Percentiles rank a stretch among this genome's conserved stretches.
phyloP scores from a whole-genome alignment of 1,140 invertebrate species.

The Habropoda laboriosa region DNA sequence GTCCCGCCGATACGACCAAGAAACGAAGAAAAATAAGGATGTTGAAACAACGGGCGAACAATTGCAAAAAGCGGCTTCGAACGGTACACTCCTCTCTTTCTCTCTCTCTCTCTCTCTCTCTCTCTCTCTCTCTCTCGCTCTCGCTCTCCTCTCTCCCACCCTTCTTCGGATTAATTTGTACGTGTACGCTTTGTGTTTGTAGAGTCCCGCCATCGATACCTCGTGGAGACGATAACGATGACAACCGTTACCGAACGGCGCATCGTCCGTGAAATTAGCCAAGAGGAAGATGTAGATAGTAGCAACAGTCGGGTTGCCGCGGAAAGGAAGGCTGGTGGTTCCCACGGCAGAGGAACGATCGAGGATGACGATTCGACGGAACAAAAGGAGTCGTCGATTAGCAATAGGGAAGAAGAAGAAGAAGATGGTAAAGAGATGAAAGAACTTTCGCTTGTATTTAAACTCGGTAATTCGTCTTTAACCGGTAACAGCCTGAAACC shows the following conservation, averaged over 20 bases:
- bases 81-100: neutral
- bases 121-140: no score
- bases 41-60: neutral
- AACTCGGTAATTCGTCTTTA: constrained; percentile 83
- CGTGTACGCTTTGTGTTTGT: no score
- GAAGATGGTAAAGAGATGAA: constrained; percentile 20
- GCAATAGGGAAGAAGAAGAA: constrained; percentile 16
- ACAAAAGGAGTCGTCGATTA: no score
- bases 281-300: constrained; percentile 64
- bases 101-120: neutral
- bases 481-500: constrained; percentile 85
- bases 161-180: no score
- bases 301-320: no score
- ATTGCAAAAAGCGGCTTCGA: neutral
- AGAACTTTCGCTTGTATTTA: constrained; percentile 84
- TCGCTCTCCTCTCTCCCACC: no score
- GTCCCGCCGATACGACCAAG: neutral
- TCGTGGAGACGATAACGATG: constrained; percentile 87
- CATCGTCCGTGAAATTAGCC: constrained; percentile 83
- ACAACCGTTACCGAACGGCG: constrained; percentile 86
- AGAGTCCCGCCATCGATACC: constrained; percentile 83
- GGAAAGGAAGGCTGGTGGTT: constrained; percentile 7
- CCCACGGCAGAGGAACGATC: neutral
- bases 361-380: constrained; percentile 36
- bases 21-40: neutral